These are phyloP conservation scores for Lamproptera curius DNA, from an alignment of 2,888 invertebrate genomes.

Conservation along the genomic window DNA sequence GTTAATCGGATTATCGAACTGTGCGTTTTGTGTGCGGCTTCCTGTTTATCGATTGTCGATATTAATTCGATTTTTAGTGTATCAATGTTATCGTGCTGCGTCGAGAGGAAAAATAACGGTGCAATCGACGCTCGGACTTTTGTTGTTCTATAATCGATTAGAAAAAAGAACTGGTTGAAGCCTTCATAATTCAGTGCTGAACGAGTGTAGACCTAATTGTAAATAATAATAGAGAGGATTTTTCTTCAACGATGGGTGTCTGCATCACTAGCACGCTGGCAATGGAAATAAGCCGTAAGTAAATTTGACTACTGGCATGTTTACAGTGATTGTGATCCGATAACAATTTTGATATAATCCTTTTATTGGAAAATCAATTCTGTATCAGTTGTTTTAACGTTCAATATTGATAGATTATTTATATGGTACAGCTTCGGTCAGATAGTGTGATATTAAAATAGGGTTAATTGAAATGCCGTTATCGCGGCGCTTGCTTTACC, in stretches of 20 bases:
- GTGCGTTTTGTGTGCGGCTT: constrained; percentile 48
- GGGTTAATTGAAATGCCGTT: constrained; percentile 1
- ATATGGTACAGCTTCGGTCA: background rate
- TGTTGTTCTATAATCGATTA: constrained; percentile 17
- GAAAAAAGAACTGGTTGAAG: background rate
- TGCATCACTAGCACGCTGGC: constrained; percentile 61
- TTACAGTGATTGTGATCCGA: constrained; percentile 15
- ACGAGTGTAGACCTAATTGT: constrained; percentile 7
- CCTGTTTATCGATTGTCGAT: constrained; percentile 23
- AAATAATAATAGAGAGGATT: background rate
- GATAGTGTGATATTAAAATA: background rate
- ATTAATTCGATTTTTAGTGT: constrained; percentile 13
- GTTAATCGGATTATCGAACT: constrained; percentile 48
- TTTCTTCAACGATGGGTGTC: constrained; percentile 52
- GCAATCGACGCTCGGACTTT: constrained; percentile 1
- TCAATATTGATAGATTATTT: constrained; percentile 2
- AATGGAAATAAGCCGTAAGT: constrained; percentile 71
- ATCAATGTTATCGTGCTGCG: constrained; percentile 13
- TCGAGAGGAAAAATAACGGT: constrained; percentile 16
- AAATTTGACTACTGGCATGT: constrained; percentile 21
- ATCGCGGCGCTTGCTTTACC: constrained; percentile 5
- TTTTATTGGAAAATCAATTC: constrained; percentile 5
- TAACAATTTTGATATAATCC: background rate
- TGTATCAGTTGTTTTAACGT: background rate
- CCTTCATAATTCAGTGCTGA: constrained; percentile 3